These are phyloP conservation scores for Anthopleura xanthogrammica DNA, from an alignment of 92 coral and sea anemone species.

Conservation along the genomic window DNA sequence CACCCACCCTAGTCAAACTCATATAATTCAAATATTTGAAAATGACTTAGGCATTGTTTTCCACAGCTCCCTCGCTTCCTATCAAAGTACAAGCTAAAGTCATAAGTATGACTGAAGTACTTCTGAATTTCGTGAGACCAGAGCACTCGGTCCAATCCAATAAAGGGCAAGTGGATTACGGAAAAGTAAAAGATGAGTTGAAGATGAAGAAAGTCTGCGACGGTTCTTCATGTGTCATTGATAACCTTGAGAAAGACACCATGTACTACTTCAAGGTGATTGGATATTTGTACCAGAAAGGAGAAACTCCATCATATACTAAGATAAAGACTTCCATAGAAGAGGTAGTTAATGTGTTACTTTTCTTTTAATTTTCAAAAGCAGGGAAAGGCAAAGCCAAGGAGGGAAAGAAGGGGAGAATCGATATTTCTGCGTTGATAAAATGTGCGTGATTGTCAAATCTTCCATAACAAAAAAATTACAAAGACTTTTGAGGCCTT, in stretches of 20 bases:
- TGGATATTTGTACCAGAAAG: conserved; percentile 2
- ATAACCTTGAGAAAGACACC: conserved; percentile 10
- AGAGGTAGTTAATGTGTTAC: no score
- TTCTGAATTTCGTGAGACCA: background rate
- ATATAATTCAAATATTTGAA: no score
- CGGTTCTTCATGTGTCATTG: conserved; percentile 11
- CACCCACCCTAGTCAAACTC: no score
- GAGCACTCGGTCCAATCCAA: background rate
- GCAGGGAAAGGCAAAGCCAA: no score
- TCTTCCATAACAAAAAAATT: no score
- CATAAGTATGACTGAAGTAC: background rate
- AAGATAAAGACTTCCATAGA: background rate
- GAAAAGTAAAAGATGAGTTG: background rate
- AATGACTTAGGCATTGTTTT: background rate
- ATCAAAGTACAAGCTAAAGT: conserved; percentile 5
- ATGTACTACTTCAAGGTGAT: conserved; percentile 14
- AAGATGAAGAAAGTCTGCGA: background rate
- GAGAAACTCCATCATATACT: conserved; percentile 5
- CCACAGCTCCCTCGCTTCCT: conserved; percentile 30
- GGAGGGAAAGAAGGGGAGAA: no score
- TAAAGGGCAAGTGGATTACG: conserved; percentile 1
- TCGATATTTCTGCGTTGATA: no score
- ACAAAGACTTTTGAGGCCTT: no score
- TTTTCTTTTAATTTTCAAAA: no score
- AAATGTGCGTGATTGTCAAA: no score